A percentile compares a stretch with the other conserved stretches of the same genome.
Evolutionary conservation across 2,797 vertebrate genomes (phyloP).

Genomic region (Thunnus albacares): DNA sequence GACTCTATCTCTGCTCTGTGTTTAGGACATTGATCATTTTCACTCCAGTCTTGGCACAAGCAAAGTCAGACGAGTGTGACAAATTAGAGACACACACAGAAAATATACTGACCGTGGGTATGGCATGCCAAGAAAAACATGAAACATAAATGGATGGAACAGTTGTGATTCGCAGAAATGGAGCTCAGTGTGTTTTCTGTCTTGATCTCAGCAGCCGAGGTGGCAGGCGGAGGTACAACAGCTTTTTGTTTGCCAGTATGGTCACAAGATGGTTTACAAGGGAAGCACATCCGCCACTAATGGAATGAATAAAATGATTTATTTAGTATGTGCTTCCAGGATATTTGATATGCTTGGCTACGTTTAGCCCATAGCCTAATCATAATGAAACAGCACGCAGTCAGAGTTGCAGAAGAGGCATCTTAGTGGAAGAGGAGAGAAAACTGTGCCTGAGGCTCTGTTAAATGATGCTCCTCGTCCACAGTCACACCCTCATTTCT

Average conservation of each 20-base stretch:
- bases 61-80: constrained; percentile 47
- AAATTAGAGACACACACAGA: constrained; percentile 59
- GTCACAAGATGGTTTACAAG: constrained; percentile 82
- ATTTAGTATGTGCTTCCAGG: constrained; percentile 86
- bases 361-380: constrained; percentile 87
- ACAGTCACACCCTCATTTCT: constrained; percentile 84
- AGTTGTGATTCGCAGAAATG: constrained; percentile 48
- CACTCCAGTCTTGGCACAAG: constrained; percentile 20
- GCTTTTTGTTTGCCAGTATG: constrained; percentile 78
- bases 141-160: constrained; percentile 61
- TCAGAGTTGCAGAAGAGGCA: constrained; percentile 81
- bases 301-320: constrained; percentile 89
- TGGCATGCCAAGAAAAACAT: constrained; percentile 43
- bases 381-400: constrained; percentile 88
- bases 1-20: neutral
- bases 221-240: constrained; percentile 59
- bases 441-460: constrained; percentile 77
- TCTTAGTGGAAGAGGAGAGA: constrained; percentile 80
- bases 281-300: constrained; percentile 83
- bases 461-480: constrained; percentile 85
- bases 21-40: constrained; percentile 48
- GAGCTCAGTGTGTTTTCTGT: constrained; percentile 34
- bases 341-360: constrained; percentile 89
- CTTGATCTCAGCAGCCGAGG: constrained; percentile 43
- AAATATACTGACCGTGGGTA: constrained; percentile 41